Evolutionary conservation across 1,140 invertebrate species (phyloP).

Genomic region (Nasonia giraulti): DNA sequence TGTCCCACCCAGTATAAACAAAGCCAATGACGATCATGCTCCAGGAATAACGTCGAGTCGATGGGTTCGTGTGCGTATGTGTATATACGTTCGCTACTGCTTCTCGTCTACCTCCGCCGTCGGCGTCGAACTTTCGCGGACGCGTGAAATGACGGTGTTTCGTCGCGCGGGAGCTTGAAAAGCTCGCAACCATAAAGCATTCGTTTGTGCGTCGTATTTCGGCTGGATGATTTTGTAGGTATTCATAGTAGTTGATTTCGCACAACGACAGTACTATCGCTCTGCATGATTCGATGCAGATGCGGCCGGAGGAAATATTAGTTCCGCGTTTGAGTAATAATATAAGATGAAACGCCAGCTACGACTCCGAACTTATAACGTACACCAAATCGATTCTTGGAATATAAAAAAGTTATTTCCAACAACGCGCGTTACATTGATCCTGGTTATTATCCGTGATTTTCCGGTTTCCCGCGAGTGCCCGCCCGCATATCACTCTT

Average conservation of each 20-base stretch:
- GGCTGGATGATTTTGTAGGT: no score
- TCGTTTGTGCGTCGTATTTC: not conserved
- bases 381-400: no score
- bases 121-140: no score
- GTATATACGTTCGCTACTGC: not conserved
- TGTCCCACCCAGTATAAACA: constrained; percentile 69
- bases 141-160: no score
- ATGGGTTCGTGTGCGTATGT: not conserved
- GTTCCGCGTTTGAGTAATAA: no score
- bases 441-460: not conserved
- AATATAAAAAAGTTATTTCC: no score
- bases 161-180: not conserved
- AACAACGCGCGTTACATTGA: not conserved
- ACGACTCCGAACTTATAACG: no score
- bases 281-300: not conserved
- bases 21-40: constrained; percentile 65
- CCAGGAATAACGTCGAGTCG: constrained; percentile 65
- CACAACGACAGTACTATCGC: no score
- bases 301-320: not conserved
- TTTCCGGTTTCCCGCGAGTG: not conserved
- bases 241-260: no score
- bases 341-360: no score
- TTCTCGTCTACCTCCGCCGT: not conserved
- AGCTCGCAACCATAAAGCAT: not conserved
- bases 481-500: not conserved